A percentile compares a stretch with the other conserved stretches of the same genome.
These are phyloP conservation scores for Indri indri DNA, from an alignment of 2,113 vertebrate species.

Conservation along the genomic window DNA sequence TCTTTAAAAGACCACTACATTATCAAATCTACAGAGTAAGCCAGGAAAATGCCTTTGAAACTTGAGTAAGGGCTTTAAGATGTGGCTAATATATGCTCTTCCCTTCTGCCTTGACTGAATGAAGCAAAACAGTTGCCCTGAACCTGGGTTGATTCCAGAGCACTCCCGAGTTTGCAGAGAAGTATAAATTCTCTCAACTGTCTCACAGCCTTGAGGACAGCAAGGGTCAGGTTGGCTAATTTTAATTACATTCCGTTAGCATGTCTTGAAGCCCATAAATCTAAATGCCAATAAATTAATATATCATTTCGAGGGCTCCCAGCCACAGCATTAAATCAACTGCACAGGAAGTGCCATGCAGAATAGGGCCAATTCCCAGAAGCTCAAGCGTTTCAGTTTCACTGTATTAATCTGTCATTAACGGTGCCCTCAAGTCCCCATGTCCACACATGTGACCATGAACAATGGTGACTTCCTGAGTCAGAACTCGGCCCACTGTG, in stretches of 20 bases:
- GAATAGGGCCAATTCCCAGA: background rate
- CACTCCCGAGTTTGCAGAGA: background rate
- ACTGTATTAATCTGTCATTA: constrained; percentile 50
- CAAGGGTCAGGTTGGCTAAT: constrained; percentile 66
- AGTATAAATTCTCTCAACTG: constrained; percentile 56
- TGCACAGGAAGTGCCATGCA: background rate
- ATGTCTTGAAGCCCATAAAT: constrained; percentile 65
- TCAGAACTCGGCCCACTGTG: background rate
- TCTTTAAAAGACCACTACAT: constrained; percentile 41
- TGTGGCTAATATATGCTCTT: constrained; percentile 18
- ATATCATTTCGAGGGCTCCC: background rate
- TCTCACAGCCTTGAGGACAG: constrained; percentile 44
- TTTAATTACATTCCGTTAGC: constrained; percentile 68
- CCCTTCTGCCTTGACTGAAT: background rate
- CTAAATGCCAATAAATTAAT: constrained; percentile 72
- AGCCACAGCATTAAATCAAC: constrained; percentile 50
- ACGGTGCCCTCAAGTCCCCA: background rate
- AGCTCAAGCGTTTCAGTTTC: constrained; percentile 46
- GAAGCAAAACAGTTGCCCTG: background rate
- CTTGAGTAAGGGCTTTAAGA: constrained; percentile 40
- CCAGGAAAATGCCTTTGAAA: constrained; percentile 45
- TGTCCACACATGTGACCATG: background rate
- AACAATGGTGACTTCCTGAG: background rate
- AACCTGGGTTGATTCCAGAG: constrained; percentile 27
- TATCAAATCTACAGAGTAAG: background rate